Percentiles rank a stretch among this genome's conserved stretches.
These are phyloP conservation scores for Acanthacorydalis orientalis DNA, from an alignment of 2,888 invertebrate genomes.

Conservation along the genomic window DNA sequence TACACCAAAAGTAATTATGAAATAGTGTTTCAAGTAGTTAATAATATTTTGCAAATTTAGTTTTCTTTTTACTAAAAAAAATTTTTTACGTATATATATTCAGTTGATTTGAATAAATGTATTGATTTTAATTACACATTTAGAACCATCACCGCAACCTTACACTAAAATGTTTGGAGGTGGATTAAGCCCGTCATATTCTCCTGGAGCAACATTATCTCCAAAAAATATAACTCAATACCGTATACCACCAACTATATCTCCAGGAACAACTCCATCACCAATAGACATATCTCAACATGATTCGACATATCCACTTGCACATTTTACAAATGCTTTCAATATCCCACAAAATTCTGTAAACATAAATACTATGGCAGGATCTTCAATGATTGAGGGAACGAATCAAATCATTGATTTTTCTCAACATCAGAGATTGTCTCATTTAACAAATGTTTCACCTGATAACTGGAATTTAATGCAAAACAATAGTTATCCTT, in stretches of 20 bases:
- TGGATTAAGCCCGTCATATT: conserved; percentile 14
- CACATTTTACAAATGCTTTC: neutral
- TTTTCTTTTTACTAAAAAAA: no score
- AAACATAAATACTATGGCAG: neutral
- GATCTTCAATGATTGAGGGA: neutral
- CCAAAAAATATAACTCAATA: conserved; percentile 9
- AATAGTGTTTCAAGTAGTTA: no score
- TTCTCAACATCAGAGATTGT: no score
- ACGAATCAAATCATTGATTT: no score
- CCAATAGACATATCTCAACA: neutral
- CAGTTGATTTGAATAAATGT: neutral
- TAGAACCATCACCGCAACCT: neutral
- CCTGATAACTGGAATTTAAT: neutral
- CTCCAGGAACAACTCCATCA: conserved; percentile 7
- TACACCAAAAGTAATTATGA: no score
- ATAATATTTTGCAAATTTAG: no score
- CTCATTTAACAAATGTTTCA: no score
- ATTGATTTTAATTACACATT: neutral
- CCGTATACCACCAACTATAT: conserved; percentile 5
- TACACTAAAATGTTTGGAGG: conserved; percentile 11
- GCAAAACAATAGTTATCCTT: neutral
- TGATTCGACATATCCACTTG: neutral
- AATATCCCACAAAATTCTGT: neutral
- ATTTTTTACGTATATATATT: no score
- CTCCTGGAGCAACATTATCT: conserved; percentile 7